Evolutionary conservation across 2,113 vertebrate genomes (phyloP).

Genomic region (Tyrannus savana): DNA sequence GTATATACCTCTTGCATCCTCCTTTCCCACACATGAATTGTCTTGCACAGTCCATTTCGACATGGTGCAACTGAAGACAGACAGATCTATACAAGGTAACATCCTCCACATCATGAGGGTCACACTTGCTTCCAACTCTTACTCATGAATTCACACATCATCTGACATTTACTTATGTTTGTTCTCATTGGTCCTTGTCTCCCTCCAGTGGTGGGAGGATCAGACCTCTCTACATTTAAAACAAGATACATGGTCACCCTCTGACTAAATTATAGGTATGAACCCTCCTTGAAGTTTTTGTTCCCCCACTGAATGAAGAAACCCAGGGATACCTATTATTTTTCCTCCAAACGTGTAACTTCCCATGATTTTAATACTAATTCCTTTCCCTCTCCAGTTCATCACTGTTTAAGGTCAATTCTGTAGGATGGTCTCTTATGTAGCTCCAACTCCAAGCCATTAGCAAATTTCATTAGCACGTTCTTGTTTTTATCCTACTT

Average conservation of each 20-base stretch:
- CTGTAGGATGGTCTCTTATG: background rate
- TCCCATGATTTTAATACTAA: background rate
- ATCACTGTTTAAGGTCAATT: background rate
- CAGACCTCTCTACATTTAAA: background rate
- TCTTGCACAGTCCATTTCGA: background rate
- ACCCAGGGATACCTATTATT: background rate
- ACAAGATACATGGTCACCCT: background rate
- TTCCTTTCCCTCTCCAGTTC: background rate
- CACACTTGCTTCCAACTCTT: background rate
- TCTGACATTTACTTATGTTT: background rate
- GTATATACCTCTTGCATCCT: background rate
- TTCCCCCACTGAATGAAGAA: background rate
- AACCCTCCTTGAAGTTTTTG: background rate
- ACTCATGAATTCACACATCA: background rate
- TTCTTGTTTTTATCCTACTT: background rate
- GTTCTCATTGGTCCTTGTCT: constrained; percentile 20
- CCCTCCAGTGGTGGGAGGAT: constrained; percentile 16
- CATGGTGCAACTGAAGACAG: background rate
- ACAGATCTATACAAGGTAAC: background rate
- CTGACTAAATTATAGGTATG: background rate
- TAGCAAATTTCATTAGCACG: constrained; percentile 3
- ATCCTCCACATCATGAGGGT: background rate
- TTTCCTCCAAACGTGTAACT: background rate
- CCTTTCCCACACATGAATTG: background rate
- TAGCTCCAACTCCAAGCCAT: background rate